Evolutionary conservation across 2,888 invertebrate species (phyloP).

Genomic region (Ornithoptera alexandrae): DNA sequence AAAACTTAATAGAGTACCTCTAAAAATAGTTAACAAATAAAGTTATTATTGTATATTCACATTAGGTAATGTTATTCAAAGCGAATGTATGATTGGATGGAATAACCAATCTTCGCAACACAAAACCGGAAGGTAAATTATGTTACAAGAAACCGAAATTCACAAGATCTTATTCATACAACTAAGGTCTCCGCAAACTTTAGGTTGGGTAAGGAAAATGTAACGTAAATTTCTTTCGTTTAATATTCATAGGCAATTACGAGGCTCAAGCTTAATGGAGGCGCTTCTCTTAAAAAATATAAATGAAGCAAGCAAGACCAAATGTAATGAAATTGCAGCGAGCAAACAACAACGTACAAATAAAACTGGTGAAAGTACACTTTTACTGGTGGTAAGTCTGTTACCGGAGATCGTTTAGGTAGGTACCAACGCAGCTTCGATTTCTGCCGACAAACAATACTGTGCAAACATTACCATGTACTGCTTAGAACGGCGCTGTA

Average conservation of each 20-base stretch:
- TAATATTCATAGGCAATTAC: slow-evolving; percentile 24
- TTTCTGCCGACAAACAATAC: too few relatives aligned
- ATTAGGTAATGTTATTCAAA: too few relatives aligned
- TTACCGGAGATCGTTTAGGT: too few relatives aligned
- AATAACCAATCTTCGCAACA: not conserved
- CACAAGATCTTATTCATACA: not conserved
- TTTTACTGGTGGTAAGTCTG: too few relatives aligned
- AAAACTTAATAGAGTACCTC: too few relatives aligned
- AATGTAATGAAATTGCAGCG: not conserved
- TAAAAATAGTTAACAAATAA: too few relatives aligned
- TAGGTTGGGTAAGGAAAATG: slow-evolving; percentile 9
- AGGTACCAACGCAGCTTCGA: too few relatives aligned
- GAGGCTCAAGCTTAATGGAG: slow-evolving; percentile 12
- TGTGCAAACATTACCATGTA: too few relatives aligned
- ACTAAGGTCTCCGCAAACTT: not conserved
- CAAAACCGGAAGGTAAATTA: not conserved
- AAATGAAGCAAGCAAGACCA: not conserved
- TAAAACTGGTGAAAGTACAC: not conserved
- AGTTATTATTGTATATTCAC: too few relatives aligned
- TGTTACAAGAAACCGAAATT: not conserved
- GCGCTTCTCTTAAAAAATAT: slow-evolving; percentile 7
- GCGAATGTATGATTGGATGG: too few relatives aligned
- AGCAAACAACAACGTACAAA: not conserved
- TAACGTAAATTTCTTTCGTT: slow-evolving; percentile 16
- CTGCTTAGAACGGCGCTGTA: too few relatives aligned